phyloP scores from a whole-genome alignment of 2,888 invertebrate species.

The Drosophila borealis region DNA sequence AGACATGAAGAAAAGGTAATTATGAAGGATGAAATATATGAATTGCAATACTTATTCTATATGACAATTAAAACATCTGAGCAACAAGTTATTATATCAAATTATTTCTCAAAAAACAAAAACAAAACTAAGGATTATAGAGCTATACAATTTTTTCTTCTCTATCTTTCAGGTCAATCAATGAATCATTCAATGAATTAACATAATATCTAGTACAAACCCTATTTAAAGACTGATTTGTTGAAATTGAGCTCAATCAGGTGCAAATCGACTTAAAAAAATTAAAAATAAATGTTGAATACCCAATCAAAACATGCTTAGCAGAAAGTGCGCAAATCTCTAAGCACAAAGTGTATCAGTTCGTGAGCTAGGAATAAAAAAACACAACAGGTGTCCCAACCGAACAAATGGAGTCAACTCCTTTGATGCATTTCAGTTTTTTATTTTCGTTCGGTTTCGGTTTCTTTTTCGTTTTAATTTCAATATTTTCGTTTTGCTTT shows the following conservation, averaged over 20 bases:
- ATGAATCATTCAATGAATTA: not conserved
- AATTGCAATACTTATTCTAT: too few relatives aligned
- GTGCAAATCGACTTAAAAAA: conserved; percentile 9
- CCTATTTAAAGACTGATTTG: conserved; percentile 59
- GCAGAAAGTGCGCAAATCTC: conserved; percentile 1
- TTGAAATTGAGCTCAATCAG: conserved; percentile 17
- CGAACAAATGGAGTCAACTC: conserved; percentile 71
- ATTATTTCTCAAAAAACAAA: too few relatives aligned
- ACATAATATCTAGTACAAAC: not conserved
- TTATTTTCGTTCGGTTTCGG: conserved; percentile 46
- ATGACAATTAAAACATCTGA: not conserved
- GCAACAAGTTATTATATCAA: not conserved
- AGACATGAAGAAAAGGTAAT: conserved; percentile 9
- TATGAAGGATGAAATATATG: not conserved
- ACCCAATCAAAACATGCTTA: conserved; percentile 7
- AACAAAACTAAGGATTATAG: too few relatives aligned
- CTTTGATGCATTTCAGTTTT: conserved; percentile 47
- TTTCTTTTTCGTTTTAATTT: conserved; percentile 34
- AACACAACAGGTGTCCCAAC: conserved; percentile 8
- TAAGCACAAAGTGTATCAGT: conserved; percentile 14
- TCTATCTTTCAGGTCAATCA: conserved; percentile 47
- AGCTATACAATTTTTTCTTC: not conserved
- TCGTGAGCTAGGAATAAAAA: not conserved
- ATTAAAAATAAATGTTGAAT: conserved; percentile 4
- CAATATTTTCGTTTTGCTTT: conserved; percentile 30